Evolutionary conservation across 2,888 invertebrate genomes (phyloP).

Genomic region (Pollenia amentaria): DNA sequence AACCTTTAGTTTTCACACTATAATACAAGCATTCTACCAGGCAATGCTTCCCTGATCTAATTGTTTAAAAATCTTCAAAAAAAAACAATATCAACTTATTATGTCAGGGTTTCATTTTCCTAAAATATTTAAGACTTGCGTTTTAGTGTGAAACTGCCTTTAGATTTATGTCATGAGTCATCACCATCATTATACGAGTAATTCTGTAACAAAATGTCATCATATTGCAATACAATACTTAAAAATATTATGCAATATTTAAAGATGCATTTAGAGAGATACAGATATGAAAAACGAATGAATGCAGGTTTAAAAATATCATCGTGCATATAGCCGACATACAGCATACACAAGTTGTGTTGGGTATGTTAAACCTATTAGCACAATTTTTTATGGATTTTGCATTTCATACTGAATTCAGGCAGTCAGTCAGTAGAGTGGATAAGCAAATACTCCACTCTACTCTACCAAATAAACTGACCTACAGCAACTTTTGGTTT

Average conservation of each 20-base stretch:
- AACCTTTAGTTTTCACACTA: no score
- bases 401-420: conserved; percentile 49
- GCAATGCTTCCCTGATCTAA: no score
- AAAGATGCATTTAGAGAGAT: conserved; percentile 47
- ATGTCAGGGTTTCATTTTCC: no score
- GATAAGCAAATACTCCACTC: not conserved
- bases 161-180: not conserved
- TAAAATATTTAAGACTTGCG: no score
- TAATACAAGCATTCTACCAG: no score
- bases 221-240: conserved; percentile 41
- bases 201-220: conserved; percentile 44
- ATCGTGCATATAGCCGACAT: not conserved
- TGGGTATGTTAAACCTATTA: conserved; percentile 52
- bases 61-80: no score
- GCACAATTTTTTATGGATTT: conserved; percentile 61
- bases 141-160: no score
- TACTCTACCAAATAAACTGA: conserved; percentile 64
- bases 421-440: conserved; percentile 7
- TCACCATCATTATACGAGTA: conserved; percentile 3
- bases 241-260: conserved; percentile 60
- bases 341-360: conserved; percentile 13
- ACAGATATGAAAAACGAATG: not conserved
- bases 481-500: conserved; percentile 72
- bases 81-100: no score
- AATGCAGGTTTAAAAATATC: conserved; percentile 21